Evolutionary conservation across 1,140 invertebrate genomes (phyloP).

Genomic region (Cotesia typhae): DNA sequence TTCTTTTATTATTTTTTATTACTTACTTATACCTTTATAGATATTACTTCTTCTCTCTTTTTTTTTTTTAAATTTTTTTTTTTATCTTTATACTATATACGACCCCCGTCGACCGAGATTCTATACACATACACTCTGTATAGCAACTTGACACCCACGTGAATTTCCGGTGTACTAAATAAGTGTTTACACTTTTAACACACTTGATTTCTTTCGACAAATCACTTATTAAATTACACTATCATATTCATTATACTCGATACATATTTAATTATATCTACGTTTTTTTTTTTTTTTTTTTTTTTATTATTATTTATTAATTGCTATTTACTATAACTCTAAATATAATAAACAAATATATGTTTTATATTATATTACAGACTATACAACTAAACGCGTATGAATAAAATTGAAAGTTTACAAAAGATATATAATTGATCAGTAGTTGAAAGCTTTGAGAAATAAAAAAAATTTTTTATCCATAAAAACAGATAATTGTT

Average conservation of each 20-base stretch:
- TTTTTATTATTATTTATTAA: too few species aligned
- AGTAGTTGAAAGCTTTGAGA: too few species aligned
- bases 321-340: too few species aligned
- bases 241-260: background rate
- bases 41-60: constrained; percentile 30
- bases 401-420: too few species aligned
- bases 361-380: too few species aligned
- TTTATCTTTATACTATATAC: constrained; percentile 17
- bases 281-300: too few species aligned
- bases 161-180: constrained; percentile 36
- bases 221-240: background rate
- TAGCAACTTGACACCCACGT: constrained; percentile 40
- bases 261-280: too few species aligned
- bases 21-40: background rate
- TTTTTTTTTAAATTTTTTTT: constrained; percentile 26
- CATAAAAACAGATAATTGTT: too few species aligned
- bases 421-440: too few species aligned
- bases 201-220: constrained; percentile 10
- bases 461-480: too few species aligned
- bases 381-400: too few species aligned
- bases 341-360: too few species aligned
- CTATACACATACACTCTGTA: constrained; percentile 10
- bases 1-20: background rate
- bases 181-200: constrained; percentile 9
- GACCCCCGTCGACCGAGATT: constrained; percentile 37